phyloP scores from a whole-genome alignment of 1,140 invertebrate species.

The Diorhabda sublineata region DNA sequence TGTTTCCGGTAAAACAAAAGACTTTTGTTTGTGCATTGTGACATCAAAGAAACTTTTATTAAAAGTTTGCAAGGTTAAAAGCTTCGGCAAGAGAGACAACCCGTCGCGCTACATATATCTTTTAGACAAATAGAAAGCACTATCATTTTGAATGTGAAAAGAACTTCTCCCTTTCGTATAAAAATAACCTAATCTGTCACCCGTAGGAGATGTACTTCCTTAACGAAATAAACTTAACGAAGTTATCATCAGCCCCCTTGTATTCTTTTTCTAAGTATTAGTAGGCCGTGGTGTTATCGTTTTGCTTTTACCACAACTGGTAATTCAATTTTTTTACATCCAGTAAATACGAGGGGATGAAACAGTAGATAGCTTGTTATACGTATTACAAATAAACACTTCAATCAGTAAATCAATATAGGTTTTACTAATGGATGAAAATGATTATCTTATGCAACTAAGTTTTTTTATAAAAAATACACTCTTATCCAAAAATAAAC shows the following conservation, averaged over 20 bases:
- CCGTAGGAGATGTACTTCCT: not conserved
- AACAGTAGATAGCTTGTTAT: not conserved
- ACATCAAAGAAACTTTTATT: not conserved
- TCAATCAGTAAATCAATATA: too few species aligned
- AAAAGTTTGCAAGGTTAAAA: not conserved
- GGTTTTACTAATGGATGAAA: too few species aligned
- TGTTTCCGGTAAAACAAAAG: not conserved
- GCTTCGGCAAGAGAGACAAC: not conserved
- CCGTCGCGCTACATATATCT: not conserved
- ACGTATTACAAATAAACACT: too few species aligned
- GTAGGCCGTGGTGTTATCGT: not conserved
- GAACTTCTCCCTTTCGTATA: not conserved
- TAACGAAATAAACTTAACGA: not conserved
- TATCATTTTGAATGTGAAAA: not conserved
- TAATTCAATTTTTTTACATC: not conserved
- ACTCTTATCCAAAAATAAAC: too few species aligned
- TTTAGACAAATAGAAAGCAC: slow-evolving; percentile 2
- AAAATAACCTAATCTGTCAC: not conserved
- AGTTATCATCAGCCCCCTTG: not conserved
- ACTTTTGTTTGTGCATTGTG: not conserved
- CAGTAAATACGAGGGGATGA: not conserved
- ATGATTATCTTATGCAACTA: too few species aligned
- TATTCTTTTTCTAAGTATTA: slow-evolving; percentile 1
- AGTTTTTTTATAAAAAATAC: too few species aligned
- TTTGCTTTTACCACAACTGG: not conserved